These are phyloP conservation scores for Brienomyrus brachyistius DNA, from an alignment of 2,113 vertebrate species.

Conservation along the genomic window DNA sequence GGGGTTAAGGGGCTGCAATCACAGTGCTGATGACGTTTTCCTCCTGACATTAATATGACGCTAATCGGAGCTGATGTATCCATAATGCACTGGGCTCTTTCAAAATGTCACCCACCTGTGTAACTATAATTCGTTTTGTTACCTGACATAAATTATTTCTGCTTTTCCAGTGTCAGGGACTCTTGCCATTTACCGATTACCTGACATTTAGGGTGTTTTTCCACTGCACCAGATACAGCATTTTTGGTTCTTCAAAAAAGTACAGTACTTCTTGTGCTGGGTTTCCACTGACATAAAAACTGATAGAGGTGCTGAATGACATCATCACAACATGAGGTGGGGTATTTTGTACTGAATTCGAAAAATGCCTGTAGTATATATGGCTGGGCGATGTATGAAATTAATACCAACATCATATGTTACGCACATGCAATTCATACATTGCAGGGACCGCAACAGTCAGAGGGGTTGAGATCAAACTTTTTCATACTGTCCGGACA, in stretches of 20 bases:
- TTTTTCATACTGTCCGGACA: neutral
- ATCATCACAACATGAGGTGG: neutral
- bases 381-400: neutral
- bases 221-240: neutral
- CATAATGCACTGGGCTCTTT: neutral
- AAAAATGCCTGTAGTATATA: neutral
- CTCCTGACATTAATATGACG: conserved; percentile 31
- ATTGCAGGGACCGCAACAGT: neutral
- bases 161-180: neutral
- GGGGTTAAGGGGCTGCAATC: conserved; percentile 50
- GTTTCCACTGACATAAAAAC: neutral
- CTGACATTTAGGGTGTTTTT: neutral
- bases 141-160: neutral
- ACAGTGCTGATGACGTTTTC: conserved; percentile 27
- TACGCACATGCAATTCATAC: neutral
- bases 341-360: neutral
- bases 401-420: neutral
- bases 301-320: neutral
- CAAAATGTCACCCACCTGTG: neutral
- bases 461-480: neutral
- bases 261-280: neutral
- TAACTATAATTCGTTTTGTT: neutral
- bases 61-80: conserved; percentile 50
- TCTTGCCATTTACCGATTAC: neutral
- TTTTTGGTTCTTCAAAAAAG: neutral